phyloP scores from a whole-genome alignment of 2,113 vertebrate species.

The Trachemys scripta region DNA sequence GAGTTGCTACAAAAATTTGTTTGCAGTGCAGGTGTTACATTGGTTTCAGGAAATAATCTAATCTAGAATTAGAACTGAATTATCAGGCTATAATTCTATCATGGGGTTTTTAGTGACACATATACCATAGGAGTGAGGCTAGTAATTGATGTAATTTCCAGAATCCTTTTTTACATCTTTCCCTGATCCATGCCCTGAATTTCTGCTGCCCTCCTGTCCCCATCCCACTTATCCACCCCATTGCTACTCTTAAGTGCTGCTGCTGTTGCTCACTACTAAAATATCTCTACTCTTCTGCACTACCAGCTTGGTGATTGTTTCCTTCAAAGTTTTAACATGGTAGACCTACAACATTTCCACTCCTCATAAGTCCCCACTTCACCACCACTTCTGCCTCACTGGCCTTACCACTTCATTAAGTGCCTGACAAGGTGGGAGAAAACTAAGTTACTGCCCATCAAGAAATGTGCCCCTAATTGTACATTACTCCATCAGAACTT shows the following conservation, averaged over 20 bases:
- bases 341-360: background rate
- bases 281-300: background rate
- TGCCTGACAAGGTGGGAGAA: background rate
- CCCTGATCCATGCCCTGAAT: background rate
- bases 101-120: background rate
- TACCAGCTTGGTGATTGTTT: background rate
- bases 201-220: accelerated
- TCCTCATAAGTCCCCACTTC: background rate
- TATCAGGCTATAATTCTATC: background rate
- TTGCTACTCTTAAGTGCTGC: background rate
- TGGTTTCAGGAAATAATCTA: background rate
- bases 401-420: background rate
- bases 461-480: background rate
- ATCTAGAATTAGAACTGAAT: background rate
- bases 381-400: background rate
- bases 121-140: background rate
- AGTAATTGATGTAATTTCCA: background rate
- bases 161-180: background rate
- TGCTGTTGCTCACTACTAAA: background rate
- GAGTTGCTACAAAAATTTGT: background rate
- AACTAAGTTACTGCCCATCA: background rate
- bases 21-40: background rate
- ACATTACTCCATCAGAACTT: background rate
- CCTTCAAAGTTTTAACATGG: background rate
- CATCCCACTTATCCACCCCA: background rate